Evolutionary conservation across 2,797 vertebrate genomes (phyloP), one percentile per base, ranked within the genome.

Genomic region (Parotocinclus haroldoi): DNA sequence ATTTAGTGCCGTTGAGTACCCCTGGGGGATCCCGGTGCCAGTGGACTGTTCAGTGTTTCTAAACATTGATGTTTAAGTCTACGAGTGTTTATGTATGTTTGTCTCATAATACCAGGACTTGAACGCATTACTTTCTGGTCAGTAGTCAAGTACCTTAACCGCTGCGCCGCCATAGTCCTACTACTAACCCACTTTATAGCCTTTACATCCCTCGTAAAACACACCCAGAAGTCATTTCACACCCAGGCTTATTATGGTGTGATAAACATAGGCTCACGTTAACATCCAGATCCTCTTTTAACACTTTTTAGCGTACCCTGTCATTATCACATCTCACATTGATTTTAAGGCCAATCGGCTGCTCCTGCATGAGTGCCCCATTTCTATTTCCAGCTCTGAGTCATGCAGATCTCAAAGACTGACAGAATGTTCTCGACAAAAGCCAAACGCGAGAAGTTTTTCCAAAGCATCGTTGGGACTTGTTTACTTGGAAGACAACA

Each of bases 311-410:
- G 19, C 58, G 59, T 40, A 65, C 54, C 17, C 45, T n/a, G 46
- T 62, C 55, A 58, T 37, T 54, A 59, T 38, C 57, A 52, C 48
- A 12, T 48, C 72, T 39, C 16, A 73, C 72, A 27, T 27, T 27
- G 27, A 5, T 27, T 64, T 57, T 53, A 11, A 27, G 36, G 50
- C 36, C 38, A 10, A 50, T 27, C 27, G 27, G 2, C 27, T 27
- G n/a, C 12, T 13, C 12, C 44, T 46, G 44, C 12, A n/a, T n/a
- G 27, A 27, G 27, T 2, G 5, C 27, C 27, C n/a, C 11, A 9
- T 55, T 63, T 73, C 71, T 73, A 76, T 76, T 73, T 76, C 56
- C 45, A 73, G 67, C 60, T 7, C 48, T 17, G 16, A 27, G 38
- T 49, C 63, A 54, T 60, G 54, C 73, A 63, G 64, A 53, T 67